Conservation (phyloP, 2,113 vertebrate genomes). For the Barnardius zonarius region DNA sequence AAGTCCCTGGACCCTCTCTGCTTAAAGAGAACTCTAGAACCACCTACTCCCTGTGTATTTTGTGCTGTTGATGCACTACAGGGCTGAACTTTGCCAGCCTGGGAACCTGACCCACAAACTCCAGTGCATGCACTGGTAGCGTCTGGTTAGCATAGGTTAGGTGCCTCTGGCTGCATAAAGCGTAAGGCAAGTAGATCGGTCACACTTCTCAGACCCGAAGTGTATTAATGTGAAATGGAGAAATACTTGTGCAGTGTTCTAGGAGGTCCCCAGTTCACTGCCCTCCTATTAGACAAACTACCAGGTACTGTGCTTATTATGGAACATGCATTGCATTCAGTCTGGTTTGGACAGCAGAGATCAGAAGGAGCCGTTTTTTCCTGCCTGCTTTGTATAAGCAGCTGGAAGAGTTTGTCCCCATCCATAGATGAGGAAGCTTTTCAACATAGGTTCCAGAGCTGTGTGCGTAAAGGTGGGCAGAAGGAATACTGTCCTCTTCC, state of each 20-base stretch:
- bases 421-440: background rate
- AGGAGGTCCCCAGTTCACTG: background rate
- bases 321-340: background rate
- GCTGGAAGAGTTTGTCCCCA: background rate
- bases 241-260: background rate
- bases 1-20: background rate
- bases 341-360: background rate
- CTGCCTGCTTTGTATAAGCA: background rate
- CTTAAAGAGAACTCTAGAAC: background rate
- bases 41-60: background rate
- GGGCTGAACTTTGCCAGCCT: background rate
- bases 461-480: background rate
- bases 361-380: background rate
- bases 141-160: background rate
- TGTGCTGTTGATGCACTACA: background rate
- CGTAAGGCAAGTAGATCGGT: background rate
- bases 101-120: background rate
- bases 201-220: background rate
- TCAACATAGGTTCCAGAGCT: background rate
- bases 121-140: accelerated
- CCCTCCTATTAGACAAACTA: background rate
- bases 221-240: background rate
- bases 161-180: background rate
- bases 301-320: background rate
- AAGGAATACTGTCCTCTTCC: background rate